phyloP scores from a whole-genome alignment of 2,888 invertebrate species.

The Baccha elongata region DNA sequence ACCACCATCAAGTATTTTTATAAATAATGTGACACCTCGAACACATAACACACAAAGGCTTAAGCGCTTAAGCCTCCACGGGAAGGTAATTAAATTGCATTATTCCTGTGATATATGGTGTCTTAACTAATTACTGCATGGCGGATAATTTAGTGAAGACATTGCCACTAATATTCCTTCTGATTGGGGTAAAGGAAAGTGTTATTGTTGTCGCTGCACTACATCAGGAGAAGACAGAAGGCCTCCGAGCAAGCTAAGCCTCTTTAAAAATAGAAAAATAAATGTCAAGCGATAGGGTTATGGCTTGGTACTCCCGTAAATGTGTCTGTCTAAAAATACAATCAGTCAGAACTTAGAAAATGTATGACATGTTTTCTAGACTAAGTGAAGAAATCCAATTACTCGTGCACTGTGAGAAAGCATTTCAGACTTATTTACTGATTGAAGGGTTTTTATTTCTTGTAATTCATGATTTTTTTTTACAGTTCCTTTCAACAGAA shows the following conservation, averaged over 20 bases:
- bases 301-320: slow-evolving; percentile 50
- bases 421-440: not conserved
- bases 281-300: slow-evolving; percentile 59
- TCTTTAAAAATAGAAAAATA: slow-evolving; percentile 60
- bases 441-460: not conserved
- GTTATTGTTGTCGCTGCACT: slow-evolving; percentile 45
- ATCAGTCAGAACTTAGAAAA: slow-evolving; percentile 53
- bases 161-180: slow-evolving; percentile 61
- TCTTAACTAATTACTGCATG: slow-evolving; percentile 66
- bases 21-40: slow-evolving; percentile 63
- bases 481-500: too few species aligned
- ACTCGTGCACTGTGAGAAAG: slow-evolving; percentile 60
- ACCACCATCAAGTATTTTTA: slow-evolving; percentile 63
- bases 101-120: slow-evolving; percentile 50
- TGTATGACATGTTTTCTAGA: slow-evolving; percentile 51
- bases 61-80: slow-evolving; percentile 21
- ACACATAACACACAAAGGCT: slow-evolving; percentile 50
- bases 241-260: not conserved
- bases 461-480: too few species aligned
- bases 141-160: slow-evolving; percentile 73
- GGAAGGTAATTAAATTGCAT: slow-evolving; percentile 68
- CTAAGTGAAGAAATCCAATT: slow-evolving; percentile 49
- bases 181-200: slow-evolving; percentile 50
- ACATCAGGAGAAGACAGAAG: not conserved
- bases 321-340: slow-evolving; percentile 66